These are phyloP conservation scores for Chymomyza amoena DNA, from an alignment of 2,888 invertebrate species.

Conservation along the genomic window DNA sequence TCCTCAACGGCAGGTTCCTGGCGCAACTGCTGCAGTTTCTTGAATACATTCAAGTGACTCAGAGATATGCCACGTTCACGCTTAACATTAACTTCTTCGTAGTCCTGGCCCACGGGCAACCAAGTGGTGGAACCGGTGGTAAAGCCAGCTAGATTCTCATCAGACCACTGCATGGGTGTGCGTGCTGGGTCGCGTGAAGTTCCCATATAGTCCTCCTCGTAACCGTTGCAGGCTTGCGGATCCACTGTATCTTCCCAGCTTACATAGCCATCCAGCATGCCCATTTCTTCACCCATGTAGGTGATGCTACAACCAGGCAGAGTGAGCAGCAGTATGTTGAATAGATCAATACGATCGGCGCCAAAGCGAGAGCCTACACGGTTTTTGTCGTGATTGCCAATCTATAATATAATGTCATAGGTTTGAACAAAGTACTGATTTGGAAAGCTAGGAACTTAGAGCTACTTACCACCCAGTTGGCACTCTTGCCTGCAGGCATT, in stretches of 20 bases:
- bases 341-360: slow-evolving; percentile 82
- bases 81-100: slow-evolving; percentile 81
- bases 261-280: slow-evolving; percentile 84
- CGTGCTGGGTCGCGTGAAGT: slow-evolving; percentile 82
- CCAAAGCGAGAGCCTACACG: slow-evolving; percentile 84
- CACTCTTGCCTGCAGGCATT: slow-evolving; percentile 80
- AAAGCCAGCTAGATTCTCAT: slow-evolving; percentile 75
- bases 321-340: slow-evolving; percentile 87
- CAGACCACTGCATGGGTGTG: slow-evolving; percentile 83
- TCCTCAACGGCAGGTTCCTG: slow-evolving; percentile 79
- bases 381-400: slow-evolving; percentile 85
- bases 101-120: slow-evolving; percentile 80
- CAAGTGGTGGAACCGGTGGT: slow-evolving; percentile 69
- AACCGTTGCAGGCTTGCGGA: slow-evolving; percentile 83
- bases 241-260: slow-evolving; percentile 83
- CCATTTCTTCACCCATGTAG: slow-evolving; percentile 92
- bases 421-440: neutral
- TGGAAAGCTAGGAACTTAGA: neutral
- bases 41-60: slow-evolving; percentile 83
- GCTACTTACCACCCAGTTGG: slow-evolving; percentile 84
- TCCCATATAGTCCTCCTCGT: slow-evolving; percentile 81
- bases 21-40: slow-evolving; percentile 80
- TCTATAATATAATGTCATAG: slow-evolving; percentile 75
- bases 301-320: slow-evolving; percentile 91
- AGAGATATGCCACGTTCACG: slow-evolving; percentile 78